Evolutionary conservation across 2,797 vertebrate genomes (phyloP).

Genomic region (Neoniphon sammara): DNA sequence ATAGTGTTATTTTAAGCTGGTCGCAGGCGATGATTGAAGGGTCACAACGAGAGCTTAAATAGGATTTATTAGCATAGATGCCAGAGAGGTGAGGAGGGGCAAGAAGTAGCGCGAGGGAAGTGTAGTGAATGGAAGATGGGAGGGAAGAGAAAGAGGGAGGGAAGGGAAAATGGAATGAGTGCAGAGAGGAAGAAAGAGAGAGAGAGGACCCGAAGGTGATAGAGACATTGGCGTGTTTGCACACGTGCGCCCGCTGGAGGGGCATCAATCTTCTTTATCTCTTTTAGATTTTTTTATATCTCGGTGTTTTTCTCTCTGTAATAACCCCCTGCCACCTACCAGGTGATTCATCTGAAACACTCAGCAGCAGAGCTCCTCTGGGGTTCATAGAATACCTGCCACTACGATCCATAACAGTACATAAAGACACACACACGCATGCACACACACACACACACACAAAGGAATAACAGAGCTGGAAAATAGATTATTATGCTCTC

Average conservation of each 20-base stretch:
- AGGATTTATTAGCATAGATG: conserved; percentile 80
- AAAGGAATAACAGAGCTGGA: conserved; percentile 54
- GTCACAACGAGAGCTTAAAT: conserved; percentile 78
- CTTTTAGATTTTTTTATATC: conserved; percentile 71
- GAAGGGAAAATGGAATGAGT: conserved; percentile 11
- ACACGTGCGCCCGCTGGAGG: conserved; percentile 63
- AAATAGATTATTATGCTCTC: conserved; percentile 68
- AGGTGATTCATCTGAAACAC: conserved; percentile 76
- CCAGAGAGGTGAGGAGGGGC: conserved; percentile 62
- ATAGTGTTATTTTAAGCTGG: conserved; percentile 84
- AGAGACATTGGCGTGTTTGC: conserved; percentile 75
- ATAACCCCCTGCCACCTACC: conserved; percentile 77
- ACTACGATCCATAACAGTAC: conserved; percentile 55
- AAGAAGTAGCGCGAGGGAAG: conserved; percentile 51
- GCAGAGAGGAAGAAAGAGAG: conserved; percentile 3
- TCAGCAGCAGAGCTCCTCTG: conserved; percentile 64
- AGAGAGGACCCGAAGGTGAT: conserved; percentile 65
- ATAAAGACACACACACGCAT: conserved; percentile 41
- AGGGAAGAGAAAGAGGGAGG: conserved; percentile 30
- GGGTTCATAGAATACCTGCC: conserved; percentile 71
- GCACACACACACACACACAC: conserved; percentile 15
- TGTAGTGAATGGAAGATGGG: conserved; percentile 40
- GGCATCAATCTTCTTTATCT: conserved; percentile 82
- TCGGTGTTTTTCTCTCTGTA: conserved; percentile 73
- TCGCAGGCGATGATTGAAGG: conserved; percentile 79